Evolutionary conservation across 2,113 vertebrate species (phyloP), one percentile per base, ranked within the genome.

Genomic region (Pterocles gutturalis): DNA sequence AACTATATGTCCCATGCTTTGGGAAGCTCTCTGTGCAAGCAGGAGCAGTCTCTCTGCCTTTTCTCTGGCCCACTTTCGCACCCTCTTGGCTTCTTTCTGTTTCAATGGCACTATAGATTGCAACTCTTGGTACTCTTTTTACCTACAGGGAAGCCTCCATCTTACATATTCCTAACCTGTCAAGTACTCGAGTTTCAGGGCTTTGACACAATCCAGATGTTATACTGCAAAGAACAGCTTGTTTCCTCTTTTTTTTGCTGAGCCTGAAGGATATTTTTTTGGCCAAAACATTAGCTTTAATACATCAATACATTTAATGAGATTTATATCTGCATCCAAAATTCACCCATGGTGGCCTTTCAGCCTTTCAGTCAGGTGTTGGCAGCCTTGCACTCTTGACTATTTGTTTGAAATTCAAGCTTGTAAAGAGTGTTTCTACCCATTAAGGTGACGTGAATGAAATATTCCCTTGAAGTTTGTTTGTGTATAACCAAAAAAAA

Each of bases 271-370:
- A 91, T 78, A 61, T 83, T 88, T 94, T 95, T 94, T 86, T 95
- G 43, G 75, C 67, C 43, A 81, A 93, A 96, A 93, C 64, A 84
- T 96, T 96, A 89, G 17, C 51, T 95, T 95, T 92, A 87, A 92
- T 89, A 78, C 89, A 95, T 96, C 86, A 94, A 70, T 97, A 95
- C 20, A 26, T 96, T 89, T 96, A 95, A 95, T 96, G 86, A 94
- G 76, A 96, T 96, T 97, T 96, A 82, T 87, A 83, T 78, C 89
- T 96, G 80, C 77, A 87, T 95, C 80, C 83, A 94, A 90, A 97
- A 92, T 94, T 89, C 89, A 96, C 51, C 55, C 1, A 0, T 73
- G 67, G 46, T 96, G 83, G 91, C 83, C 89, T 95, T 96, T 92
- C 93, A 92, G 76, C 83, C 86, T 93, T 96, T 92, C 67, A 92